Percentiles rank a stretch among this genome's conserved stretches.
Evolutionary conservation across 2,888 invertebrate genomes (phyloP).

Genomic region (Panzeria rudis): DNA sequence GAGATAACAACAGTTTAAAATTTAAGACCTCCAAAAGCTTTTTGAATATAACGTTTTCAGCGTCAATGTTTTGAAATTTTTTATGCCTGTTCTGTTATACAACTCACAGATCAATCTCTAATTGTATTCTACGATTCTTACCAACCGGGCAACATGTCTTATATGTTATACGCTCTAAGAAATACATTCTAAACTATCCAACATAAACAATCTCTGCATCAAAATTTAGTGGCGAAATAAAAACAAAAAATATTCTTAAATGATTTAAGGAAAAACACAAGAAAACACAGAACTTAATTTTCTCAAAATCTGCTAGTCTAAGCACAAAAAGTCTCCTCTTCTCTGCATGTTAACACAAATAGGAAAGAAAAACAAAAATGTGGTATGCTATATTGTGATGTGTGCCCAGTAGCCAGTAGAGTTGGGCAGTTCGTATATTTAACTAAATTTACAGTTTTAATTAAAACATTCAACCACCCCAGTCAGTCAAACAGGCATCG

Average conservation of each 20-base stretch:
- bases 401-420: slow-evolving; percentile 12
- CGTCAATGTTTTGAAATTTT: too few relatives aligned
- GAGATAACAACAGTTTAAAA: too few relatives aligned
- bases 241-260: slow-evolving; percentile 3
- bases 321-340: slow-evolving; percentile 41
- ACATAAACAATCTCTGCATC: neutral
- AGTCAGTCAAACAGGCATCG: slow-evolving; percentile 42
- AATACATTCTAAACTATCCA: neutral
- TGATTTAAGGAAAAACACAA: slow-evolving; percentile 29
- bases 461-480: slow-evolving; percentile 66
- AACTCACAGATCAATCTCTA: too few relatives aligned
- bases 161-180: neutral
- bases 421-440: slow-evolving; percentile 46
- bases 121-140: neutral
- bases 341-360: slow-evolving; percentile 28
- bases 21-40: too few relatives aligned
- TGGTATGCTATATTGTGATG: slow-evolving; percentile 19
- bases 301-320: slow-evolving; percentile 39
- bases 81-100: too few relatives aligned
- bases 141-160: neutral
- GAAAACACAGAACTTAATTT: neutral
- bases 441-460: slow-evolving; percentile 71
- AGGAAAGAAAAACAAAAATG: neutral
- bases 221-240: neutral
- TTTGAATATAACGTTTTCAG: too few relatives aligned